phyloP scores from a whole-genome alignment of 2,797 vertebrate genomes.

The Channa striata region DNA sequence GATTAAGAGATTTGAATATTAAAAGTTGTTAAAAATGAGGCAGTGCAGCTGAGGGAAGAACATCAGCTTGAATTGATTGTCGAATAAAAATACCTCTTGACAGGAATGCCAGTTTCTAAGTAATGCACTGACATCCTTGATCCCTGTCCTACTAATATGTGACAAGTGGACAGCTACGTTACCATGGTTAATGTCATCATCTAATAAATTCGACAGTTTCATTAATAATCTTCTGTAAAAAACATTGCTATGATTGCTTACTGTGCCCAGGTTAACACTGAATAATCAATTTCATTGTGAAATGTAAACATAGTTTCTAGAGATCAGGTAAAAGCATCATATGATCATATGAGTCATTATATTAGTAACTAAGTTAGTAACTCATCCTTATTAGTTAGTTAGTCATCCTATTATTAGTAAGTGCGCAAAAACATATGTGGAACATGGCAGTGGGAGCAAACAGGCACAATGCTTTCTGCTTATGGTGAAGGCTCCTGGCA shows the following conservation, averaged over 20 bases:
- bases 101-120: conserved; percentile 26
- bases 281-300: conserved; percentile 1
- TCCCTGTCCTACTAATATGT: conserved; percentile 5
- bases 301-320: conserved; percentile 21
- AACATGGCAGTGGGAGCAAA: conserved; percentile 58
- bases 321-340: conserved; percentile 30
- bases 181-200: conserved; percentile 28
- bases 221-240: background rate
- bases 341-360: conserved; percentile 51
- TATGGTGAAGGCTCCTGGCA: conserved; percentile 57
- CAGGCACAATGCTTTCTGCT: conserved; percentile 44
- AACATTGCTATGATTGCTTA: background rate
- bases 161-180: conserved; percentile 29
- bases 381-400: no score
- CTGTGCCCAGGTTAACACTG: background rate
- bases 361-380: conserved; percentile 26
- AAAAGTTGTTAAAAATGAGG: background rate
- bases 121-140: no score
- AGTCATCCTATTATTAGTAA: conserved; percentile 64
- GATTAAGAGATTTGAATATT: background rate
- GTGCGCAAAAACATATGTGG: conserved; percentile 67
- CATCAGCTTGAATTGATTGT: conserved; percentile 28
- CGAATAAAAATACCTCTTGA: conserved; percentile 36
- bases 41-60: conserved; percentile 34
- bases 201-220: background rate